Conservation (phyloP, 2,888 invertebrate species). For the Dicroscelio sp. region DNA sequence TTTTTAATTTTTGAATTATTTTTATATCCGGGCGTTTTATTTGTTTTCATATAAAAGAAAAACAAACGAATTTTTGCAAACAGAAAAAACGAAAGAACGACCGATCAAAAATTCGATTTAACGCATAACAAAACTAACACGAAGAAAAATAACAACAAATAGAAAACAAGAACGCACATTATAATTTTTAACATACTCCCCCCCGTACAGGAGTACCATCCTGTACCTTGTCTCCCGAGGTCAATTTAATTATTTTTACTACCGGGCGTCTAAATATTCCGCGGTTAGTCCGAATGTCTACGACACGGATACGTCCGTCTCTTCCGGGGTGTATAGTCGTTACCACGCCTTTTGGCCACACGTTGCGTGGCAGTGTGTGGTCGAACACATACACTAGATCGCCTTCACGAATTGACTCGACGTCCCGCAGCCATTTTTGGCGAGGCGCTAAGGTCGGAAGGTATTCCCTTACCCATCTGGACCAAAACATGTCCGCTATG, state of each 20-base stretch:
- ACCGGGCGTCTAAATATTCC: background rate
- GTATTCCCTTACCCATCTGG: background rate
- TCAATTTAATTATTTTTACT: background rate
- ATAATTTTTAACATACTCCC: background rate
- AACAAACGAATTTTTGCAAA: too few species aligned
- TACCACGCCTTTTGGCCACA: background rate
- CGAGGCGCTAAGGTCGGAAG: conserved; percentile 51
- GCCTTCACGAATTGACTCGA: background rate
- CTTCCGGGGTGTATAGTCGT: background rate
- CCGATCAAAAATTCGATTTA: too few species aligned
- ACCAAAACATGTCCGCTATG: background rate
- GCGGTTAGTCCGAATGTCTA: background rate
- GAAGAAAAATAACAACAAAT: too few species aligned
- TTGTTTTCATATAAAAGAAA: too few species aligned
- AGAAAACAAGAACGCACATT: too few species aligned
- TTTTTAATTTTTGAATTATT: too few species aligned
- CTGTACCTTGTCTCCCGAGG: too few species aligned
- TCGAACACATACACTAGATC: background rate
- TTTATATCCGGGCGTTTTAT: too few species aligned
- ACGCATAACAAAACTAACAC: too few species aligned
- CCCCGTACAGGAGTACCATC: background rate
- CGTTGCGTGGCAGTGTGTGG: conserved; percentile 4
- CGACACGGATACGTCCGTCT: background rate
- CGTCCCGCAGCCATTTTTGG: conserved; percentile 63
- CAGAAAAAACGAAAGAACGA: too few species aligned